Percentiles rank a stretch among this genome's conserved stretches.
phyloP scores from a whole-genome alignment of 2,888 invertebrate genomes.

The Euzetes globulus region DNA sequence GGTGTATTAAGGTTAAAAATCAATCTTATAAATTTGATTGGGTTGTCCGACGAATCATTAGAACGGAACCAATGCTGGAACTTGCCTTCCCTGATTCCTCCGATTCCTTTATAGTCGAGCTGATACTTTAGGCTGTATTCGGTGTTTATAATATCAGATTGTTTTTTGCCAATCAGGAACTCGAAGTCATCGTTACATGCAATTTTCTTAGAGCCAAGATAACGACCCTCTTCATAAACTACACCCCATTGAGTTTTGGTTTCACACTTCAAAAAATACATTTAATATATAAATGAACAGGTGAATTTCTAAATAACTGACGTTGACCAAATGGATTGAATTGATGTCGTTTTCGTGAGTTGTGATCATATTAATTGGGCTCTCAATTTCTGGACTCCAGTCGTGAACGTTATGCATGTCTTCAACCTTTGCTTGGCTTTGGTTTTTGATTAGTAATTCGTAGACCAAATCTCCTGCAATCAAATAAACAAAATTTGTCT shows the following conservation, averaged over 20 bases:
- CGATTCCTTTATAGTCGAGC: no score
- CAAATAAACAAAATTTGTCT: not conserved
- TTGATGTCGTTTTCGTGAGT: not conserved
- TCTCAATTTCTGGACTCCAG: not conserved
- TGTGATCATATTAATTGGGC: not conserved
- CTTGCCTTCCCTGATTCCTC: no score
- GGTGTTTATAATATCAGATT: no score
- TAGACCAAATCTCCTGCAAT: not conserved
- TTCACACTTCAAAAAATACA: not conserved
- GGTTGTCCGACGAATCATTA: no score
- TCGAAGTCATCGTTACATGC: no score
- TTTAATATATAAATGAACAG: no score
- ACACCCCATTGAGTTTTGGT: no score
- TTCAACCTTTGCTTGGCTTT: not conserved
- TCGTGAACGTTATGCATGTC: not conserved
- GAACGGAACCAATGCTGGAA: no score
- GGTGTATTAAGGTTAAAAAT: not conserved
- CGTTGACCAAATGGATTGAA: not conserved
- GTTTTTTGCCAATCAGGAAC: no score
- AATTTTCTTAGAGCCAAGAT: no score
- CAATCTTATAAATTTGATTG: not conserved
- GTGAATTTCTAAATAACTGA: not conserved
- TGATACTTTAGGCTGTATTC: no score
- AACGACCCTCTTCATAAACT: no score
- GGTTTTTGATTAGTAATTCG: not conserved